phyloP scores from a whole-genome alignment of 2,113 vertebrate species.

The Catharus bicknelli region DNA sequence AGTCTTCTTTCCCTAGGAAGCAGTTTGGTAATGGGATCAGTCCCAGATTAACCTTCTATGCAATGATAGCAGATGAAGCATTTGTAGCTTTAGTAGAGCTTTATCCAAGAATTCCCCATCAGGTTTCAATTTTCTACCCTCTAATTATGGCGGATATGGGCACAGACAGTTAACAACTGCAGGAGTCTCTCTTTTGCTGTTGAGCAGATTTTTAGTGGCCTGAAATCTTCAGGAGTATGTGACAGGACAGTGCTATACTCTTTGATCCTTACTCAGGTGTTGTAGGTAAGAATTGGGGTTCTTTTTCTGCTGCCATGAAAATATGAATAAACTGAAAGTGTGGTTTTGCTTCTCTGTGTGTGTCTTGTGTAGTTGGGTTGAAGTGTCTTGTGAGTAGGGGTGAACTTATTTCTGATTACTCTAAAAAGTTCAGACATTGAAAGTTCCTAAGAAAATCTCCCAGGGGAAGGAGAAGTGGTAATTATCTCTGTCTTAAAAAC shows the following conservation, averaged over 20 bases:
- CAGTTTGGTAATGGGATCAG: background rate
- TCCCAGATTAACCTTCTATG: background rate
- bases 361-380: background rate
- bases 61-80: background rate
- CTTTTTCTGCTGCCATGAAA: background rate
- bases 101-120: background rate
- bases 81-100: background rate
- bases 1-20: background rate
- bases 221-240: background rate
- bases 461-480: background rate
- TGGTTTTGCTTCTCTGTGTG: background rate
- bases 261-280: background rate
- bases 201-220: background rate
- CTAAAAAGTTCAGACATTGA: background rate
- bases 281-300: background rate
- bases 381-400: background rate
- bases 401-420: background rate
- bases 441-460: background rate
- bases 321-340: background rate
- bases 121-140: background rate
- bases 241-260: background rate
- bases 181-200: background rate
- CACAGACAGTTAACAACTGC: background rate
- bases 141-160: background rate
- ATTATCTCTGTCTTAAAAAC: background rate